A percentile compares a stretch with the other conserved stretches of the same genome.
phyloP scores from a whole-genome alignment of 1,140 invertebrate genomes.

The Acromyrmex echinatior region DNA sequence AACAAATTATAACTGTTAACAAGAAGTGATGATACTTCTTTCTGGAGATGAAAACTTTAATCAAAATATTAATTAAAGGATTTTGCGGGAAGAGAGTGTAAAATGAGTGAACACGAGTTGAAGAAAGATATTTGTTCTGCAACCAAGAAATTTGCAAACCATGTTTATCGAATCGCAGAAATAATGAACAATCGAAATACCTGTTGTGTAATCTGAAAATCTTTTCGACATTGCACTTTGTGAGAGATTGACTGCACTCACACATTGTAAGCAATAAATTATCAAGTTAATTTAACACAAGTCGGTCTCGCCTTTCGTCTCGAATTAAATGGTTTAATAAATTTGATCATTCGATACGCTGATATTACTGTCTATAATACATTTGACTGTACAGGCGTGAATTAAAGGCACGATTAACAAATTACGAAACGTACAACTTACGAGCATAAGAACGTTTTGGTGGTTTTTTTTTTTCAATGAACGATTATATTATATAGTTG shows the following conservation, averaged over 20 bases:
- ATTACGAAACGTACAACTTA: slow-evolving; percentile 37
- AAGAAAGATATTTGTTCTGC: not conserved
- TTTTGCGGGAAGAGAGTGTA: not conserved
- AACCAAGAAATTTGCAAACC: not conserved
- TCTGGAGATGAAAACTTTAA: not conserved
- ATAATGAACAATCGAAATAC: not conserved
- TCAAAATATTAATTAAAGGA: not conserved
- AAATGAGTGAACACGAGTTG: not conserved
- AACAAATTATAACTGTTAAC: not conserved
- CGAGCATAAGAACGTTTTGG: slow-evolving; percentile 6
- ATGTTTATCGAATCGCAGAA: not conserved
- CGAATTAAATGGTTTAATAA: slow-evolving; percentile 49
- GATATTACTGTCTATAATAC: slow-evolving; percentile 4
- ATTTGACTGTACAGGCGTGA: slow-evolving; percentile 19
- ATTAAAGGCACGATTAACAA: slow-evolving; percentile 56
- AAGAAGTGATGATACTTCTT: not conserved
- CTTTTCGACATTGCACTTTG: not conserved
- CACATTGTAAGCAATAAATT: slow-evolving; percentile 20
- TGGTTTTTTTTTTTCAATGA: slow-evolving; percentile 9
- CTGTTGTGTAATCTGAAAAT: slow-evolving; percentile 10
- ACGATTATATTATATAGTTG: slow-evolving; percentile 13
- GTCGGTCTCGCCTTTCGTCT: not conserved
- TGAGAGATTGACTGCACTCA: slow-evolving; percentile 34
- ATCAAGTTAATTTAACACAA: slow-evolving; percentile 29
- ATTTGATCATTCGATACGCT: slow-evolving; percentile 22